Percentiles rank a stretch among this genome's conserved stretches.
These are phyloP conservation scores for Passer domesticus DNA, from an alignment of 2,113 vertebrate genomes.

Conservation along the genomic window DNA sequence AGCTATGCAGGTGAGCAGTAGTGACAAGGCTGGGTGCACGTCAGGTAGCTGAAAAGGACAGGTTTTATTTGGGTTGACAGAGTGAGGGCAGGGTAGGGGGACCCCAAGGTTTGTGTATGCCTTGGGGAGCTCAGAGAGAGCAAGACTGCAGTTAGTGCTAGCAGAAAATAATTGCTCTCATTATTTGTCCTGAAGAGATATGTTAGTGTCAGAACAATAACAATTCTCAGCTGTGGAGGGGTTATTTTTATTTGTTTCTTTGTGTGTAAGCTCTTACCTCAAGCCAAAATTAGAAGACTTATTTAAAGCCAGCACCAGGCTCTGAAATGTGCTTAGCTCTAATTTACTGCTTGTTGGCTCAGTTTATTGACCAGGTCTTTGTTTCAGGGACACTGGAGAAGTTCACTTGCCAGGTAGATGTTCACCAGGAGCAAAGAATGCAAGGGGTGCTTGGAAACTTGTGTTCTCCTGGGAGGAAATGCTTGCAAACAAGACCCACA, in stretches of 20 bases:
- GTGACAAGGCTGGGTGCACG: background rate
- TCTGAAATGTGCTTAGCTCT: background rate
- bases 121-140: background rate
- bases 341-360: background rate
- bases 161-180: background rate
- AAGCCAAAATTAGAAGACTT: background rate
- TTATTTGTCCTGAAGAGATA: background rate
- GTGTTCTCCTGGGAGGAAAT: background rate
- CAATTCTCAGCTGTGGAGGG: background rate
- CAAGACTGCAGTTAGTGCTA: background rate
- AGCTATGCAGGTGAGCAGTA: background rate
- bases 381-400: background rate
- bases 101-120: background rate
- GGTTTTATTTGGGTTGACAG: background rate
- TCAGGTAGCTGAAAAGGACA: background rate
- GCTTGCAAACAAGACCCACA: background rate
- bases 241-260: background rate
- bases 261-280: background rate
- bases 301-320: background rate
- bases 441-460: background rate
- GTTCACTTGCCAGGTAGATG: background rate
- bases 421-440: conserved; percentile 20
- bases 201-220: background rate
- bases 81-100: background rate
- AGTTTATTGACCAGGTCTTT: background rate